Evolutionary conservation across 2,888 invertebrate species (phyloP).

Genomic region (Barypeithes pellucidus): DNA sequence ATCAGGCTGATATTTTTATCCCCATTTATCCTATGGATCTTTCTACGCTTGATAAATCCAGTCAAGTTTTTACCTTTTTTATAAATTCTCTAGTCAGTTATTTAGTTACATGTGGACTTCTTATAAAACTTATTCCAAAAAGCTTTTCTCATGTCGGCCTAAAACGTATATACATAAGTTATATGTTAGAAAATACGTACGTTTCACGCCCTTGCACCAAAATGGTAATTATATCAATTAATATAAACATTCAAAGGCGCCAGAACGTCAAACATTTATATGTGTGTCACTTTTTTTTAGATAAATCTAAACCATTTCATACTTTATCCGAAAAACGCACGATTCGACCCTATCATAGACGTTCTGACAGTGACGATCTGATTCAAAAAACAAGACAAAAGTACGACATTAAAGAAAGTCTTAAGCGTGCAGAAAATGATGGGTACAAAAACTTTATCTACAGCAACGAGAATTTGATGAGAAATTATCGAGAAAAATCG

Average conservation of each 20-base stretch:
- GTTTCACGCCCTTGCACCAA: too few relatives aligned
- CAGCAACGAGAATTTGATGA: conserved; percentile 36
- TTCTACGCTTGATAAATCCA: conserved; percentile 19
- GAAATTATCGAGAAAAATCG: conserved; percentile 1
- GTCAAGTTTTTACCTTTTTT: conserved; percentile 12
- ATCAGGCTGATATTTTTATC: conserved; percentile 22
- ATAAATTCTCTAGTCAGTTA: conserved; percentile 15
- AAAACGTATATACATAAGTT: too few relatives aligned
- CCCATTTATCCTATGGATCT: conserved; percentile 14
- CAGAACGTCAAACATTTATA: too few relatives aligned
- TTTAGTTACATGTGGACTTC: too few relatives aligned
- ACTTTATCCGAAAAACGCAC: conserved; percentile 32
- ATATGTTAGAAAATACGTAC: too few relatives aligned
- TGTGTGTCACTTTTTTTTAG: conserved; percentile 12
- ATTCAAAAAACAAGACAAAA: conserved; percentile 63
- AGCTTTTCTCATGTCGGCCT: too few relatives aligned
- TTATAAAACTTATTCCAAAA: too few relatives aligned
- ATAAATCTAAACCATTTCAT: conserved; percentile 37
- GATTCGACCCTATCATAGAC: conserved; percentile 54
- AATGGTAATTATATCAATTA: too few relatives aligned
- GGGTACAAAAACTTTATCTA: conserved; percentile 65
- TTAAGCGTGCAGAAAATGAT: conserved; percentile 64
- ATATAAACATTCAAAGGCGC: too few relatives aligned
- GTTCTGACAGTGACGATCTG: conserved; percentile 63
- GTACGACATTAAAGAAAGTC: conserved; percentile 60